Conservation (phyloP, 2,888 invertebrate species). For the Tuta absoluta region DNA sequence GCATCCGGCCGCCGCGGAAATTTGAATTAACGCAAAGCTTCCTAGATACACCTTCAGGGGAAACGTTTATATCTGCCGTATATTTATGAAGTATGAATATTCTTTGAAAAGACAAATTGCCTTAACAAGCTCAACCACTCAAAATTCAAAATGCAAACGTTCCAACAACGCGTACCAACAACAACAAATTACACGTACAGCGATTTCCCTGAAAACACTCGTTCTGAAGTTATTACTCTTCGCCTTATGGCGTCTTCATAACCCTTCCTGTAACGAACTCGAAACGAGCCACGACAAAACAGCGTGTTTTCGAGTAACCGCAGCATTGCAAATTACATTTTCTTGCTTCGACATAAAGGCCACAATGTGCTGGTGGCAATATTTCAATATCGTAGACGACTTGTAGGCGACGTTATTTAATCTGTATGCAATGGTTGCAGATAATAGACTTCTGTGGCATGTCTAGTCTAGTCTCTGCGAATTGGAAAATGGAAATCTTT, state of each 20-base stretch:
- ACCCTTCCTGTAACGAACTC: conserved; percentile 26
- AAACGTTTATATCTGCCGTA: conserved; percentile 5
- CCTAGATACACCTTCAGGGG: conserved; percentile 5
- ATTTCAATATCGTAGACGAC: conserved; percentile 32
- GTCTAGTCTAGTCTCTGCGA: conserved; percentile 39
- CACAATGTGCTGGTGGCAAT: conserved; percentile 24
- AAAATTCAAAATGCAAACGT: conserved; percentile 11
- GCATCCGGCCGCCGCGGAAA: conserved; percentile 19
- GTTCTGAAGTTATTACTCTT: conserved; percentile 22
- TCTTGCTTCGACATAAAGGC: conserved; percentile 30
- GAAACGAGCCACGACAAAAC: conserved; percentile 12
- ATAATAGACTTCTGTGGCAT: conserved; percentile 38
- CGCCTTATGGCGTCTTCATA: conserved; percentile 24
- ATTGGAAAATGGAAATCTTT: conserved; percentile 28
- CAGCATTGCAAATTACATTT: conserved; percentile 29
- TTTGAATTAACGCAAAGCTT: conserved; percentile 19
- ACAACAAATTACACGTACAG: conserved; percentile 20
- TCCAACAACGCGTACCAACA: not conserved
- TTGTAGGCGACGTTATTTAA: conserved; percentile 31
- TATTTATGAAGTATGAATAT: not conserved
- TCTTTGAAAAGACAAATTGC: conserved; percentile 4
- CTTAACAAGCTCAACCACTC: not conserved
- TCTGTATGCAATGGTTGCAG: conserved; percentile 29
- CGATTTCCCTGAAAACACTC: conserved; percentile 22
- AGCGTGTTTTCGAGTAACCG: conserved; percentile 18